These are phyloP conservation scores for Stictocephala bisonia DNA, from an alignment of 2,888 invertebrate genomes.

Conservation along the genomic window DNA sequence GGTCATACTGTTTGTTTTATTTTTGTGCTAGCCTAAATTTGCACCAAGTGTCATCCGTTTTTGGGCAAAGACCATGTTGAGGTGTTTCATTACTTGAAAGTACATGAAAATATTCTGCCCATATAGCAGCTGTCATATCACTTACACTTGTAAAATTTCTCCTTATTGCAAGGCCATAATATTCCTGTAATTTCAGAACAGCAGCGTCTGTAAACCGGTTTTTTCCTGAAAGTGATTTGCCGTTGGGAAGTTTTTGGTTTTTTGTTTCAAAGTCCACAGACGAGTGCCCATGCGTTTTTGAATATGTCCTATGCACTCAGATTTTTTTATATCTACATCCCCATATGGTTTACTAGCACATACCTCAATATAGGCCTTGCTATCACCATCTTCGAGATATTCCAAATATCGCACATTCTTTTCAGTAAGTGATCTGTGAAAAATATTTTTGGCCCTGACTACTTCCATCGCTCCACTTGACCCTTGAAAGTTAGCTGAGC, in stretches of 20 bases:
- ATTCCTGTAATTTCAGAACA: too few relatives aligned
- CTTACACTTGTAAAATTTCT: too few relatives aligned
- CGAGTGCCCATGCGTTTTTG: too few relatives aligned
- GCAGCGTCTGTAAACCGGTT: constrained; percentile 24
- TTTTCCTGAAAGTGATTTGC: too few relatives aligned
- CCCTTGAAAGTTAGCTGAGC: constrained; percentile 16
- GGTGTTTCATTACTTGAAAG: too few relatives aligned
- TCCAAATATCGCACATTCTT: constrained; percentile 26
- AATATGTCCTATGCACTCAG: constrained; percentile 12
- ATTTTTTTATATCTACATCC: constrained; percentile 3
- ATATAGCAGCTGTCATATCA: too few relatives aligned
- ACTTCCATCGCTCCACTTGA: constrained; percentile 21
- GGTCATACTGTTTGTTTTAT: too few relatives aligned
- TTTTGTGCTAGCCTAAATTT: too few relatives aligned
- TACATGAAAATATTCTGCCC: too few relatives aligned
- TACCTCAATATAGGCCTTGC: constrained; percentile 22
- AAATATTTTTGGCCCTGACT: constrained; percentile 12
- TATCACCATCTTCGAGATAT: constrained; percentile 17
- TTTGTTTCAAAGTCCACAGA: background rate
- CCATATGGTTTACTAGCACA: constrained; percentile 32
- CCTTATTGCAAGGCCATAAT: too few relatives aligned
- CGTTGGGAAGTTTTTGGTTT: background rate
- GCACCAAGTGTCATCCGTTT: too few relatives aligned
- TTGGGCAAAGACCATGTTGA: too few relatives aligned
- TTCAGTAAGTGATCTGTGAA: background rate